A percentile compares a stretch with the other conserved stretches of the same genome.
phyloP scores from a whole-genome alignment of 2,113 vertebrate species.

The Oceanites oceanicus region DNA sequence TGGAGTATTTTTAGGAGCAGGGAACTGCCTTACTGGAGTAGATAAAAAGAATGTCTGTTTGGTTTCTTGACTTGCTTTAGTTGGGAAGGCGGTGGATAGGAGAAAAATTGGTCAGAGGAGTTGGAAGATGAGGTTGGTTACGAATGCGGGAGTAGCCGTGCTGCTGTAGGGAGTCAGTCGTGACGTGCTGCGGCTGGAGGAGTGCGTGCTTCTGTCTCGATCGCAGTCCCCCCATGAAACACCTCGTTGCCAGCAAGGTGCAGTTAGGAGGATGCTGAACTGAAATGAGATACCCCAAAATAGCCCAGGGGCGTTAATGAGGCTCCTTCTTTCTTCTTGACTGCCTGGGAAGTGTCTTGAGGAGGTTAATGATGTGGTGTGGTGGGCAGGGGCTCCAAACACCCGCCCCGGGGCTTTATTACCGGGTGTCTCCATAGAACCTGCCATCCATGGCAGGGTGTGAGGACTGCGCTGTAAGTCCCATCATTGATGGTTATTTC shows the following conservation, averaged over 20 bases:
- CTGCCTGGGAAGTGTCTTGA: background rate
- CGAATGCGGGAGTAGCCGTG: background rate
- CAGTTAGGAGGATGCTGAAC: background rate
- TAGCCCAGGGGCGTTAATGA: background rate
- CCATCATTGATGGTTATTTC: background rate
- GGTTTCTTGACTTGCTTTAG: background rate
- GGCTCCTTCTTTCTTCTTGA: background rate
- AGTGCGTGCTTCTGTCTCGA: background rate
- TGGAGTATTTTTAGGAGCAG: constrained; percentile 23
- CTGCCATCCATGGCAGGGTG: background rate
- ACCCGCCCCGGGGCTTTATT: background rate
- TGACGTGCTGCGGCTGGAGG: background rate
- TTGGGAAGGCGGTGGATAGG: background rate
- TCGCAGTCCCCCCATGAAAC: background rate
- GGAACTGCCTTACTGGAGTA: background rate
- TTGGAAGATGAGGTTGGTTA: background rate
- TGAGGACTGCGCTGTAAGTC: background rate
- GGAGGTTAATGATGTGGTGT: background rate
- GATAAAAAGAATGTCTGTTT: background rate
- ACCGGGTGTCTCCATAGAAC: background rate
- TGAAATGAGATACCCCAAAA: background rate
- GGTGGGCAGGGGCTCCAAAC: background rate
- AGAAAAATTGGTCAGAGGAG: background rate
- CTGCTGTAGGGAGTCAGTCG: background rate
- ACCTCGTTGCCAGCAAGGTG: background rate